A percentile compares a stretch with the other conserved stretches of the same genome.
Evolutionary conservation across 2,113 vertebrate species (phyloP).

Genomic region (Chloropsis hardwickii): DNA sequence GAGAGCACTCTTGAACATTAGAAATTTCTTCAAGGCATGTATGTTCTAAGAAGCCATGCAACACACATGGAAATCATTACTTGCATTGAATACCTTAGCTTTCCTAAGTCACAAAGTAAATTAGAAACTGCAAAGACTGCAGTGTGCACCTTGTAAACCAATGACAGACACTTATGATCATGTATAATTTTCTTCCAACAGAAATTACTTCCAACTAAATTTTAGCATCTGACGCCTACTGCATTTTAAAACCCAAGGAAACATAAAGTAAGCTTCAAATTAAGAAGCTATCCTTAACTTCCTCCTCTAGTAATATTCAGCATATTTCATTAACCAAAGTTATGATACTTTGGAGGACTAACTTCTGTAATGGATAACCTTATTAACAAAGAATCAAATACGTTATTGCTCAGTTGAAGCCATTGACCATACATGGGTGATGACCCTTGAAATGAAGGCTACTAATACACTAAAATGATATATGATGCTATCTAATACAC

Average conservation of each 20-base stretch:
- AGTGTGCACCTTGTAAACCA: neutral
- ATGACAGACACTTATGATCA: neutral
- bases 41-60: neutral
- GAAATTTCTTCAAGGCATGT: neutral
- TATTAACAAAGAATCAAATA: neutral
- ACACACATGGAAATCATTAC: neutral
- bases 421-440: neutral
- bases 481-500: neutral
- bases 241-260: neutral
- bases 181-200: neutral
- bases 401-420: neutral
- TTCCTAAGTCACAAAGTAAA: neutral
- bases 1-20: neutral
- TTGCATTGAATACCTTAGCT: neutral
- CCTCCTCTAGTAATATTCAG: neutral
- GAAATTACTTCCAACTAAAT: neutral
- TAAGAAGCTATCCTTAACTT: neutral
- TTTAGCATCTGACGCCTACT: neutral
- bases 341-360: neutral
- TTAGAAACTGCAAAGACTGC: neutral
- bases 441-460: conserved; percentile 61
- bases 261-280: neutral
- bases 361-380: neutral
- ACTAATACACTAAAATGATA: conserved; percentile 39
- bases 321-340: neutral